phyloP scores from a whole-genome alignment of 2,113 vertebrate genomes.

The Rhinoderma darwinii region DNA sequence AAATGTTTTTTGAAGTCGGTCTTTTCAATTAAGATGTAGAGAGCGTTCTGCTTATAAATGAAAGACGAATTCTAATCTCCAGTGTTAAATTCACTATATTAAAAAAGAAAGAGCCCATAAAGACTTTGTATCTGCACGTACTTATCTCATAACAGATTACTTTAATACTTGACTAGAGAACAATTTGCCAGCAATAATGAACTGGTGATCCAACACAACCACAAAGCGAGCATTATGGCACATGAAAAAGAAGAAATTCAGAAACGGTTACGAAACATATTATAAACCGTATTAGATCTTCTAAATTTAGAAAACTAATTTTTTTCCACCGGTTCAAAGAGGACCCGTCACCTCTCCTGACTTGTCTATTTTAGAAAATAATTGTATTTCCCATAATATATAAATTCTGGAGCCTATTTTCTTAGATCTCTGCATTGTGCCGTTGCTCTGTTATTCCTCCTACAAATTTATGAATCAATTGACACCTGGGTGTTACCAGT shows the following conservation, averaged over 20 bases:
- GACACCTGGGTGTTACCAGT: too few relatives aligned
- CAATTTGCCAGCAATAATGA: conserved; percentile 15
- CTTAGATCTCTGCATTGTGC: too few relatives aligned
- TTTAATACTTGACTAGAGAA: conserved; percentile 16
- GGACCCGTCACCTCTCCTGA: not conserved
- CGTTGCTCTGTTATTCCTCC: too few relatives aligned
- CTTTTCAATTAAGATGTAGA: conserved; percentile 47
- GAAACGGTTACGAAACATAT: not conserved
- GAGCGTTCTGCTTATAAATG: conserved; percentile 23
- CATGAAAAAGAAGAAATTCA: not conserved
- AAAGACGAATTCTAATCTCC: conserved; percentile 19
- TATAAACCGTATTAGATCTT: not conserved
- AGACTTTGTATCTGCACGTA: conserved; percentile 15
- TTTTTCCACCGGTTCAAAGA: not conserved
- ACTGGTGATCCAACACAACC: not conserved
- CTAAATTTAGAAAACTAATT: not conserved
- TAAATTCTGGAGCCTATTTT: too few relatives aligned
- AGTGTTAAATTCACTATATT: conserved; percentile 27
- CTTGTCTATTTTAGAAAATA: too few relatives aligned
- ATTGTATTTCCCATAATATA: too few relatives aligned
- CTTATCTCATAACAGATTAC: conserved; percentile 31
- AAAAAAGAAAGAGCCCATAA: conserved; percentile 12
- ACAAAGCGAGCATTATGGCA: not conserved
- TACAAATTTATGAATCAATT: too few relatives aligned
- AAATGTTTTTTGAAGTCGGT: conserved; percentile 45